Conservation (phyloP, 2,888 invertebrate species). For the Sceliomorpha sp. region DNA sequence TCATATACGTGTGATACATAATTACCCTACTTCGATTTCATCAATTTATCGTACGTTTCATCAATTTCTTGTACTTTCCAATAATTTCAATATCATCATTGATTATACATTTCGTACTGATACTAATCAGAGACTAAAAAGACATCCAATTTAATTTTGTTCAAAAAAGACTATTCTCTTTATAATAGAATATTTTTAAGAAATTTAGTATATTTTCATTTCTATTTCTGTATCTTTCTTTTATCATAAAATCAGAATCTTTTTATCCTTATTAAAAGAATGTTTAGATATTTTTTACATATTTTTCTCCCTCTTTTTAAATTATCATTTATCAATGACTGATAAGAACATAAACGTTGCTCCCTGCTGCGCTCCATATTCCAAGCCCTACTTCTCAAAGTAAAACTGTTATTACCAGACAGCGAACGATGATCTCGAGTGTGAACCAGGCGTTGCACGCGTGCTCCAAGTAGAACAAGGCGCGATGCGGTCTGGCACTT, state of each 20-base stretch:
- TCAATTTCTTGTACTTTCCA: slow-evolving; percentile 14
- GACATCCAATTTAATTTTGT: too few relatives aligned
- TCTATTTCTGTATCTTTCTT: too few relatives aligned
- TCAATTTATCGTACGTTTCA: slow-evolving; percentile 8
- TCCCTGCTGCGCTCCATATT: slow-evolving; percentile 27
- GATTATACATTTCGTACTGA: too few relatives aligned
- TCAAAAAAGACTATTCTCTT: too few relatives aligned
- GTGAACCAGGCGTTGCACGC: slow-evolving; percentile 98
- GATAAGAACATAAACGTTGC: slow-evolving; percentile 39
- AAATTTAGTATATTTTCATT: too few relatives aligned
- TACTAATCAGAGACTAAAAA: too few relatives aligned
- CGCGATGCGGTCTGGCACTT: slow-evolving; percentile 83
- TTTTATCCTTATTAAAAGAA: too few relatives aligned
- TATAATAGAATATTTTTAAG: too few relatives aligned
- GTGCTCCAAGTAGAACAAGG: slow-evolving; percentile 95
- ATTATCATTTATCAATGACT: slow-evolving; percentile 21
- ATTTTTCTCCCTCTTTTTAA: slow-evolving; percentile 18
- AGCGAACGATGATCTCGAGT: slow-evolving; percentile 92
- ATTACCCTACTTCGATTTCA: background rate
- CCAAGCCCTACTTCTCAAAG: slow-evolving; percentile 27
- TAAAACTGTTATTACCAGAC: slow-evolving; percentile 86
- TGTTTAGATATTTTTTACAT: too few relatives aligned
- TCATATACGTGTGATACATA: slow-evolving; percentile 2
- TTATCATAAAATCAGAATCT: too few relatives aligned
- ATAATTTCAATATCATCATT: too few relatives aligned